Base-by-base conservation (phyloP, 1,140 invertebrate genomes). In the Anadara kagoshimensis region DNA sequence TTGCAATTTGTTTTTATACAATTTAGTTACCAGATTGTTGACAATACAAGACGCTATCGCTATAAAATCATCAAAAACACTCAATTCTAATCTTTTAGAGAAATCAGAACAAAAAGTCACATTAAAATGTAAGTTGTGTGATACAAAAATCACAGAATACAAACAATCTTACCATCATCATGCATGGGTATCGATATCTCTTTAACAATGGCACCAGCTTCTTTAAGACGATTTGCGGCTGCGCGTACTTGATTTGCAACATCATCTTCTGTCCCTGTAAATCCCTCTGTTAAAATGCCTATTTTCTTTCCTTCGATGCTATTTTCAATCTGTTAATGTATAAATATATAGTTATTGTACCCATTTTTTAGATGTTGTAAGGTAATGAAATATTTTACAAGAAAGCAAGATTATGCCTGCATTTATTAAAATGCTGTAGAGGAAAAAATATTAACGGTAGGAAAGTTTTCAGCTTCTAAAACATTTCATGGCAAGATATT, bases 101-200 rank as follows among this genome's bases (percentile, higher is more conserved):
- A 8, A 47, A 10, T 47, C 45, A 47, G 16, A 10, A 16, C 16
- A n/a, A n/a, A n/a, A n/a, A n/a, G n/a, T n/a, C n/a, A n/a, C n/a
- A n/a, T n/a, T n/a, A n/a, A n/a, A n/a, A n/a, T n/a, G n/a, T n/a
- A n/a, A n/a, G n/a, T 36, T 7, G 7, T 7, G 29, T 36, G 29
- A 36, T 36, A 36, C 29, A 36, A n/a, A n/a, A n/a, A n/a, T n/a
- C 7, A 36, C 29, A 36, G 29, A 36, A 36, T 36, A 36, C 2
- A 36, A 36, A 36, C 29, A 36, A 36, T 36, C 47, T 20, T 64
- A 72, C 63, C 62, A 65, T 65, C 69, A 58, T 16, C 24, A 54
- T 80, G 75, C 18, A 73, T 16, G 7, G 78, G 75, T 41, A 78
- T 54, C 10, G 75, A 75, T 20, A 70, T 54, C 45, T 78, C 76